These are phyloP conservation scores for Brachynemurus nebulosus DNA, from an alignment of 2,888 invertebrate genomes.

Conservation along the genomic window DNA sequence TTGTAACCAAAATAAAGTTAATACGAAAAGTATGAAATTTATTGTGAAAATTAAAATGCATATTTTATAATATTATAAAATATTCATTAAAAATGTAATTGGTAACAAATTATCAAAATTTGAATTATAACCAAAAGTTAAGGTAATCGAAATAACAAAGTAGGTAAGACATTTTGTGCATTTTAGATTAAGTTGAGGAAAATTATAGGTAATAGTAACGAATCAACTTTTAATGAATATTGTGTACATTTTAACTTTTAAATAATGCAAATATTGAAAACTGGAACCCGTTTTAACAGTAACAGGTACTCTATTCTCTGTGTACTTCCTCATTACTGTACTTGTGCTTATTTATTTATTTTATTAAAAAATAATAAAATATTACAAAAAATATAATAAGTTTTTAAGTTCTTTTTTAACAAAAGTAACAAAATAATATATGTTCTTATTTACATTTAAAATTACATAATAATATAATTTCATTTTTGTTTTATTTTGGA, in stretches of 20 bases:
- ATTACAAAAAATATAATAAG: not conserved
- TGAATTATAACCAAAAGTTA: too few relatives aligned
- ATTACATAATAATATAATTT: too few relatives aligned
- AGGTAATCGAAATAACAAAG: too few relatives aligned
- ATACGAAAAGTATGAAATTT: not conserved
- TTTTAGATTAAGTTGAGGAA: too few relatives aligned
- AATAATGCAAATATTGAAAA: not conserved
- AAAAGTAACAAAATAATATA: not conserved
- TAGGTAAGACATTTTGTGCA: too few relatives aligned
- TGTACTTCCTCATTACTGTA: too few relatives aligned
- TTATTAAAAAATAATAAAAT: not conserved
- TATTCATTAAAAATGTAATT: constrained; percentile 3
- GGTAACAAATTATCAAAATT: constrained; percentile 1
- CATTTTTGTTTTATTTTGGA: not conserved
- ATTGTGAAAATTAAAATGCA: constrained; percentile 1
- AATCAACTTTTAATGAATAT: too few relatives aligned
- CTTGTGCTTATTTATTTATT: not conserved
- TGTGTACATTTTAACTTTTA: not conserved
- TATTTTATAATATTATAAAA: constrained; percentile 2
- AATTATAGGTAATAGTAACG: too few relatives aligned
- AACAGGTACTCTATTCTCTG: too few relatives aligned
- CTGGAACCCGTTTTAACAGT: not conserved
- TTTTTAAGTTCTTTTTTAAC: not conserved
- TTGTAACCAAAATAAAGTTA: constrained; percentile 3
- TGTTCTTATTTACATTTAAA: not conserved